These are phyloP conservation scores for Melanostigma gelatinosum DNA, from an alignment of 2,113 vertebrate genomes.

Conservation along the genomic window DNA sequence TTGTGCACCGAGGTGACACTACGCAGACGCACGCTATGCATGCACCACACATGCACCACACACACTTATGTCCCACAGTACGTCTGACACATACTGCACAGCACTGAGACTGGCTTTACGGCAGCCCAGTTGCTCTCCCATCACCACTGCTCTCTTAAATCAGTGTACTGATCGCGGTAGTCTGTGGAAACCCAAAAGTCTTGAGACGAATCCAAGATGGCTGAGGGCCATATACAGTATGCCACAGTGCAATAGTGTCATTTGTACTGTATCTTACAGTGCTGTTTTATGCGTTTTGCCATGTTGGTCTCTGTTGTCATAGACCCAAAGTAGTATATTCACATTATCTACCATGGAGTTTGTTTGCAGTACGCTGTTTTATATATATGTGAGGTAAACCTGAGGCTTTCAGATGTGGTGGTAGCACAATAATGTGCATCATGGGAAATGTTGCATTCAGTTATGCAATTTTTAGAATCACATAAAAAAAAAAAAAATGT, in stretches of 20 bases:
- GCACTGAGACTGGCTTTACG: constrained; percentile 19
- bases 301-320: constrained; percentile 60
- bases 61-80: constrained; percentile 22
- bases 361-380: constrained; percentile 25
- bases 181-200: constrained; percentile 69
- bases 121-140: constrained; percentile 17
- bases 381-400: not conserved
- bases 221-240: constrained; percentile 14
- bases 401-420: not conserved
- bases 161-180: constrained; percentile 29
- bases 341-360: not conserved
- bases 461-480: constrained; percentile 7
- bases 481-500: not conserved
- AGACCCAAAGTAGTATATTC: constrained; percentile 21
- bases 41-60: constrained; percentile 29
- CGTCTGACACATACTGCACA: constrained; percentile 24
- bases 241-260: constrained; percentile 44
- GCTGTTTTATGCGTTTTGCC: constrained; percentile 37
- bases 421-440: not conserved
- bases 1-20: constrained; percentile 27
- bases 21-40: constrained; percentile 37
- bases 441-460: not conserved
- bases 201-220: constrained; percentile 15
- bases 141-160: constrained; percentile 26
- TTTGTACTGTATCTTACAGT: constrained; percentile 21